Evolutionary conservation across 2,888 invertebrate species (phyloP).

Genomic region (Ophion ellenae): DNA sequence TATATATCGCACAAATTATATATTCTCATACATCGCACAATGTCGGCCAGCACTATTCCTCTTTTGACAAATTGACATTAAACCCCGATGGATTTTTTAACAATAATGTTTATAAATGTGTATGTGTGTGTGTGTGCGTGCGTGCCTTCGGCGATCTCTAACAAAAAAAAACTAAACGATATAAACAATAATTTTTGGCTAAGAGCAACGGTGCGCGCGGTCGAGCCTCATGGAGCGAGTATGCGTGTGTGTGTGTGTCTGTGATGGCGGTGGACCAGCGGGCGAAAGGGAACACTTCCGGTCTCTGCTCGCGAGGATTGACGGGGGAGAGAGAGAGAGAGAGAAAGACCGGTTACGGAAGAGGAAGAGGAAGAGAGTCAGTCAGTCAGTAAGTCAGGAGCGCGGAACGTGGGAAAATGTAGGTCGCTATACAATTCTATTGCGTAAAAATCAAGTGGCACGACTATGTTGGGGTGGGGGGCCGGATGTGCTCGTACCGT

Average conservation of each 20-base stretch:
- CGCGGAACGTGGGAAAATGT: not conserved
- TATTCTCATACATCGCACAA: not conserved
- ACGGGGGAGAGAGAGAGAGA: not conserved
- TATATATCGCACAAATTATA: not conserved
- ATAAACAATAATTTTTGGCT: constrained; percentile 83
- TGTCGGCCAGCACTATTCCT: not conserved
- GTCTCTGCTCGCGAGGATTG: not conserved
- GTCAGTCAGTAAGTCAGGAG: not conserved
- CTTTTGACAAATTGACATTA: constrained; percentile 26
- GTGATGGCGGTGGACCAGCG: constrained; percentile 11
- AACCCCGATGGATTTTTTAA: constrained; percentile 45
- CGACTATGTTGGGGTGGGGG: not conserved
- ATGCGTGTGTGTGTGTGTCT: not conserved
- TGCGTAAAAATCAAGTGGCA: not conserved
- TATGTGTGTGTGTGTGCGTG: not conserved
- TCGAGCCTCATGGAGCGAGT: constrained; percentile 68
- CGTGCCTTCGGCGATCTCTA: not conserved
- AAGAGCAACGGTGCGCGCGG: constrained; percentile 79
- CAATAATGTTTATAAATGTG: constrained; percentile 20
- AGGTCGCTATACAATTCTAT: not conserved
- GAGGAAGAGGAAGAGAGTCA: not conserved
- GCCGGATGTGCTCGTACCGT: not conserved
- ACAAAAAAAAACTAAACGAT: constrained; percentile 73
- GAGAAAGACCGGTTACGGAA: not conserved
- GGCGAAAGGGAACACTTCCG: constrained; percentile 10